These are phyloP conservation scores for Lepus oiostolus DNA, from an alignment of 2,797 vertebrate species.

Conservation along the genomic window DNA sequence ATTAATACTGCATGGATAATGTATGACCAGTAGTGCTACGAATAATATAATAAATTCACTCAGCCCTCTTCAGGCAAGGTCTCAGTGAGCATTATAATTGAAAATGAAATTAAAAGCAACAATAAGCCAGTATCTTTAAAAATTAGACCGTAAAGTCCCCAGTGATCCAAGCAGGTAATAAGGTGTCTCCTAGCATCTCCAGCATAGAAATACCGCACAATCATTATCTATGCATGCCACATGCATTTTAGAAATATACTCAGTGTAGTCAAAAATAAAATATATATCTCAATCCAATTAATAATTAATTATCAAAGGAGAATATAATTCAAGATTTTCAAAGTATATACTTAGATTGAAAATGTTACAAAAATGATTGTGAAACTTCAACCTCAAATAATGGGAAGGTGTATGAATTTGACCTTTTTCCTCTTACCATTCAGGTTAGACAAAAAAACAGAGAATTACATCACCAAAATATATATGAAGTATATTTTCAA, in stretches of 20 bases:
- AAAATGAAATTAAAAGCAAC: slow-evolving; percentile 80
- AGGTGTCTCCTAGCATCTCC: slow-evolving; percentile 46
- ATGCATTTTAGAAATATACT: slow-evolving; percentile 38
- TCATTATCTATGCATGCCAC: slow-evolving; percentile 1
- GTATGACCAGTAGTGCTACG: slow-evolving; percentile 53
- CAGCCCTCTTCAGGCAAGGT: slow-evolving; percentile 65
- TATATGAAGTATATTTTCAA: slow-evolving; percentile 41
- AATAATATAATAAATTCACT: slow-evolving; percentile 68
- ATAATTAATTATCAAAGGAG: slow-evolving; percentile 30
- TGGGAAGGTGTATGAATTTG: slow-evolving; percentile 39
- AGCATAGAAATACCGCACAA: slow-evolving; percentile 1
- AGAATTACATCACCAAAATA: slow-evolving; percentile 56
- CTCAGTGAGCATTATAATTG: slow-evolving; percentile 50
- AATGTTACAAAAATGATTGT: slow-evolving; percentile 53
- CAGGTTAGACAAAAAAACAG: slow-evolving; percentile 53
- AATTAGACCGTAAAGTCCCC: slow-evolving; percentile 74
- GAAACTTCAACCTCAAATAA: neutral
- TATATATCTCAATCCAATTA: slow-evolving; percentile 1
- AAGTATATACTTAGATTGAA: slow-evolving; percentile 51
- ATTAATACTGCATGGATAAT: slow-evolving; percentile 73
- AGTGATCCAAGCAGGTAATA: slow-evolving; percentile 43
- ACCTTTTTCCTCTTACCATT: slow-evolving; percentile 7
- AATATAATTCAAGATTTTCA: slow-evolving; percentile 48
- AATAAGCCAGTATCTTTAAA: slow-evolving; percentile 68
- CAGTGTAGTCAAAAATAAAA: slow-evolving; percentile 48